These are phyloP conservation scores for Columba guinea DNA, from an alignment of 2,797 vertebrate genomes.

Conservation along the genomic window DNA sequence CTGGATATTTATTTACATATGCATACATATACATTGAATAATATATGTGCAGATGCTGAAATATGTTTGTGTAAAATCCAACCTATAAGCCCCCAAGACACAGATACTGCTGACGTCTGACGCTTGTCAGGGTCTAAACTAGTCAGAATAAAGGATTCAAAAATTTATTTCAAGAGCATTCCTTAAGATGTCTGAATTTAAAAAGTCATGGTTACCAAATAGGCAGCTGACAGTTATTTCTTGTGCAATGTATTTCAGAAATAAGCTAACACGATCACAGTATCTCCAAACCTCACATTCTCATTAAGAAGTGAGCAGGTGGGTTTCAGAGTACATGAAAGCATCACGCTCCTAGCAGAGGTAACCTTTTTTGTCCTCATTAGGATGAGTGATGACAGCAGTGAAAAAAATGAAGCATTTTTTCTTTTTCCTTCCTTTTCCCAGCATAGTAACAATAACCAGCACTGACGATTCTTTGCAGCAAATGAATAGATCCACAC, in stretches of 20 bases:
- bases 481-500: constrained; percentile 36
- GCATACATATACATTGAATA: not conserved
- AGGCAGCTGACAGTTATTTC: constrained; percentile 57
- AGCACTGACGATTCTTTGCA: constrained; percentile 47
- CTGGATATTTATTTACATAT: constrained; percentile 7
- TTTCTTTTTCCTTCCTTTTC: constrained; percentile 51
- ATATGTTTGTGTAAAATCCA: constrained; percentile 14
- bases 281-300: constrained; percentile 62
- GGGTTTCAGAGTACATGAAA: constrained; percentile 70
- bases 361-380: constrained; percentile 73
- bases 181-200: constrained; percentile 16
- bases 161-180: constrained; percentile 34
- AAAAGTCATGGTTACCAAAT: constrained; percentile 40
- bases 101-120: constrained; percentile 11
- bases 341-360: constrained; percentile 59
- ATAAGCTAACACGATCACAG: constrained; percentile 61
- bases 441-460: constrained; percentile 61
- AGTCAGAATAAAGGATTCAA: constrained; percentile 19
- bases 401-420: constrained; percentile 62
- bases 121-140: constrained; percentile 7
- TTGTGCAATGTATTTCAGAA: constrained; percentile 55
- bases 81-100: not conserved
- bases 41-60: constrained; percentile 1
- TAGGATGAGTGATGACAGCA: constrained; percentile 72
- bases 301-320: constrained; percentile 73